Percentiles rank a stretch among this genome's conserved stretches.
These are phyloP conservation scores for Megalops atlanticus DNA, from an alignment of 2,113 vertebrate genomes.

Conservation along the genomic window DNA sequence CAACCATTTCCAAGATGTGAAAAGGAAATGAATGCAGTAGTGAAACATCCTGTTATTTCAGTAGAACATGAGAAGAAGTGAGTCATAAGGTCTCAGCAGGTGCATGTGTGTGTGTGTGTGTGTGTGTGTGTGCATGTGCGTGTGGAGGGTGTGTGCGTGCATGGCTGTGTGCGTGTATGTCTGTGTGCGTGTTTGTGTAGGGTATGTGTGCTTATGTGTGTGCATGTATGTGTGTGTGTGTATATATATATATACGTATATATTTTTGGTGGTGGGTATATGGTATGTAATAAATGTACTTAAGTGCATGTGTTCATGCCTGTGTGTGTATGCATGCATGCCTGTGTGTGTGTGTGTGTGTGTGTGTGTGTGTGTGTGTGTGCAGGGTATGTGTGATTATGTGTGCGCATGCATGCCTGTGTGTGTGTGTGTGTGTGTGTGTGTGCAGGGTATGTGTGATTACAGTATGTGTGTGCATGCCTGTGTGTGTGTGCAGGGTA, in stretches of 20 bases:
- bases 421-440: too few relatives aligned
- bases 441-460: neutral
- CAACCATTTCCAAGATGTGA: slow-evolving; percentile 38
- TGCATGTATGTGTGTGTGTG: neutral
- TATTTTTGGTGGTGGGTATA: too few relatives aligned
- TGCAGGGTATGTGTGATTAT: too few relatives aligned
- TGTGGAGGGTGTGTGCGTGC: neutral
- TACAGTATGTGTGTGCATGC: neutral
- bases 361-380: neutral
- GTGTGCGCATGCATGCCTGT: neutral
- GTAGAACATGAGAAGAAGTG: slow-evolving; percentile 34
- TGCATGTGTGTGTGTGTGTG: neutral
- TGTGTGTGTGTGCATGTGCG: neutral
- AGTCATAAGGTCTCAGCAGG: slow-evolving; percentile 4
- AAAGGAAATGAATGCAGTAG: slow-evolving; percentile 48
- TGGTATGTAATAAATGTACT: too few relatives aligned
- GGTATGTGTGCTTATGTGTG: too few relatives aligned
- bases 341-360: neutral
- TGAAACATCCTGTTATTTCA: slow-evolving; percentile 63
- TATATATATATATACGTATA: too few relatives aligned
- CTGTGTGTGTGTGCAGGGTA: neutral
- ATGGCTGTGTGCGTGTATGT: neutral
- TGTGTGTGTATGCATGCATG: neutral
- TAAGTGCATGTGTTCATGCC: neutral
- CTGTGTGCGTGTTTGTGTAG: neutral